Percentiles rank a stretch among this genome's conserved stretches.
Evolutionary conservation across 2,113 vertebrate species (phyloP).

Genomic region (Oplegnathus fasciatus): DNA sequence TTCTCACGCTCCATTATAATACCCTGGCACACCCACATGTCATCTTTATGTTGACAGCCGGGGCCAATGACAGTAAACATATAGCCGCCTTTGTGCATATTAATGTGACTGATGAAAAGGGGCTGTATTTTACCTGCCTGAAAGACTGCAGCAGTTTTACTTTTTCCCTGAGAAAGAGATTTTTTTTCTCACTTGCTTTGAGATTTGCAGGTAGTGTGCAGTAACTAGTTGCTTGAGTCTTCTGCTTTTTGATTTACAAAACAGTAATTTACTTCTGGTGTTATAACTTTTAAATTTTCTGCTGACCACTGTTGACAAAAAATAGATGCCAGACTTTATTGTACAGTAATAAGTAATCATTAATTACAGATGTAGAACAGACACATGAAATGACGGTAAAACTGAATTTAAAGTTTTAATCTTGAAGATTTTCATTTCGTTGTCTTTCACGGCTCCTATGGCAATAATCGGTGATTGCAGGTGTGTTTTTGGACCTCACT

Average conservation of each 20-base stretch:
- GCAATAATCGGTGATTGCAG: too few species aligned
- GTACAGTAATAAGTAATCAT: too few species aligned
- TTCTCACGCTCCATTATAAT: not conserved
- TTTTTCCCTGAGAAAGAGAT: not conserved
- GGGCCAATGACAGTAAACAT: not conserved
- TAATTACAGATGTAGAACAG: not conserved
- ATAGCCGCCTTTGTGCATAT: not conserved
- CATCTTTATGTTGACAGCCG: slow-evolving; percentile 33
- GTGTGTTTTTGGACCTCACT: too few species aligned
- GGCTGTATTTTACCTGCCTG: not conserved
- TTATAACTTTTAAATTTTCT: not conserved
- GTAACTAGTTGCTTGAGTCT: not conserved
- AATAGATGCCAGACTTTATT: too few species aligned
- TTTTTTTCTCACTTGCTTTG: not conserved
- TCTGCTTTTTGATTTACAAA: not conserved
- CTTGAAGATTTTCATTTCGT: too few species aligned
- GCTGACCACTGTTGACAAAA: not conserved
- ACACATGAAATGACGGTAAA: too few species aligned
- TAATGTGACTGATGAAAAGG: slow-evolving; percentile 1
- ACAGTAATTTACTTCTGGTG: not conserved
- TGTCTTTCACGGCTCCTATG: too few species aligned
- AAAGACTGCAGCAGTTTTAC: not conserved
- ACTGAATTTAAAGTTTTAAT: not conserved
- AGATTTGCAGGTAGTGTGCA: not conserved
- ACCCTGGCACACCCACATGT: slow-evolving; percentile 4